Evolutionary conservation across 2,113 vertebrate species (phyloP).

Genomic region (Xiphias gladius): DNA sequence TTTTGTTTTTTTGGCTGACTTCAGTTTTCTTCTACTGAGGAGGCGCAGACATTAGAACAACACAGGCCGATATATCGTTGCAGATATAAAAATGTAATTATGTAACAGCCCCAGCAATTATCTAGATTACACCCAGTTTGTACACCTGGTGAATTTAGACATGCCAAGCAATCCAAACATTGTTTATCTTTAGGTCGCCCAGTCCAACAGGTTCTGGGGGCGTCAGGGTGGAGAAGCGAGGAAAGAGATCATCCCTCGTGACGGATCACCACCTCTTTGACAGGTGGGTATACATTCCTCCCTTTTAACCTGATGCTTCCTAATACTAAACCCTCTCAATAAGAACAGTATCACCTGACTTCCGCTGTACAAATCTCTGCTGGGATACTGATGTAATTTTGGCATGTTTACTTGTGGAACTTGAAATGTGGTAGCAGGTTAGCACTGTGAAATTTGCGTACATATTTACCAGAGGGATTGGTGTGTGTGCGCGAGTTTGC

Average conservation of each 20-base stretch:
- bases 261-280: constrained; percentile 5
- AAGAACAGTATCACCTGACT: background rate
- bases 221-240: background rate
- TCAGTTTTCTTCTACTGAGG: too few relatives aligned
- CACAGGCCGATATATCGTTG: too few relatives aligned
- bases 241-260: background rate
- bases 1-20: background rate
- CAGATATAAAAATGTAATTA: background rate
- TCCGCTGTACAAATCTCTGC: background rate
- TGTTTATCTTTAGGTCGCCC: background rate
- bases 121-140: background rate
- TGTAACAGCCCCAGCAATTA: background rate
- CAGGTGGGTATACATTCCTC: constrained; percentile 20
- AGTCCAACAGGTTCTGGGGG: constrained; percentile 17
- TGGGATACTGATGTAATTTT: constrained; percentile 5
- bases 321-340: background rate
- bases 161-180: constrained; percentile 17
- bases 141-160: background rate
- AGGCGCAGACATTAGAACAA: background rate
- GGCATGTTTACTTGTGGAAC: background rate
- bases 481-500: constrained; percentile 8
- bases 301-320: background rate
- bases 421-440: constrained; percentile 9
- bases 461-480: background rate
- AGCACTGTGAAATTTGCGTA: background rate